Evolutionary conservation across 2,888 invertebrate genomes (phyloP), one percentile per base, ranked within the genome.

Genomic region (Ochlodes sylvanus): DNA sequence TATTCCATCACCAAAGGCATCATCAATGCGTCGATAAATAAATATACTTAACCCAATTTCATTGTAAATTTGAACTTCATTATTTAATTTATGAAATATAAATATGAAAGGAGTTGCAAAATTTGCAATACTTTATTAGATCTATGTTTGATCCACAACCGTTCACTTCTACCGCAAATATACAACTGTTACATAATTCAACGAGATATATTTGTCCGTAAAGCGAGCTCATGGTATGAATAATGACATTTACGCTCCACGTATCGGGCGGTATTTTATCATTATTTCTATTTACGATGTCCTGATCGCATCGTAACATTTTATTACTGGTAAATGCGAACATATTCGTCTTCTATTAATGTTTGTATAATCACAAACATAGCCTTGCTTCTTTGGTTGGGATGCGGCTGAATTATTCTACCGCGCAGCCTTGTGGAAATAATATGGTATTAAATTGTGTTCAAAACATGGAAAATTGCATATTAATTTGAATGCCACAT

Each of bases 381-480:
- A 44, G 50, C 17, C 12, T 47, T 17, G 44, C 44, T 47, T 47
- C 21, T 21, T 14, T 21, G 52, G 7, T 12, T 52, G 4, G 7
- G 47, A 47, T 52, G 52, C 21, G 21, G 21, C 21, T 14, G 12
- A 52, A 58, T 66, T 15, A 54, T 2, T 32, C 2, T 60, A 54
- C 52, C 12, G 50, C 12, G n/a, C 21, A 19, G 21, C 41, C 17
- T 6, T 27, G 27, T 56, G 47, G 12, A 61, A 55, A 38, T 57
- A 57, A 68, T 50, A 21, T 52, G 41, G 21, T 56, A 68, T 63
- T 63, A 72, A 70, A 71, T 73, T 58, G 69, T 68, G 69, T 69
- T 69, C 74, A 73, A 74, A 78, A 82, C 82, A 84, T 83, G 85
- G 86, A 87, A 87, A 89, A 88, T 88, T 85, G 86, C 84, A 88